Conservation (phyloP, 2,113 vertebrate genomes). For the Bubo blakistoni region DNA sequence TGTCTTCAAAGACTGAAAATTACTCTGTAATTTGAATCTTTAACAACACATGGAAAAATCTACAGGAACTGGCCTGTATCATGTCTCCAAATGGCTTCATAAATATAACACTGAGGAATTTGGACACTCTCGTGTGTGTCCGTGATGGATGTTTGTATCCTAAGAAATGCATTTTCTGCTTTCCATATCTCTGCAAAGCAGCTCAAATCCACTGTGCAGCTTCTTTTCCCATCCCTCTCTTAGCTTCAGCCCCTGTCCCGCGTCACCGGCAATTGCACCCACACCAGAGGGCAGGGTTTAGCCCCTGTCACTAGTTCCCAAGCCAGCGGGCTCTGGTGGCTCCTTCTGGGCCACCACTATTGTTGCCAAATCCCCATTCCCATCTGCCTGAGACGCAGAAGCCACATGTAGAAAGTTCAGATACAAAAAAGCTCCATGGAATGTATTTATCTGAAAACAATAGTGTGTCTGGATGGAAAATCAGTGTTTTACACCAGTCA, state of each 20-base stretch:
- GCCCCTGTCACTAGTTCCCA: not conserved
- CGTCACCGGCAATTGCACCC: fast-evolving
- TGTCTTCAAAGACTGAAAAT: constrained; percentile 24
- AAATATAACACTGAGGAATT: constrained; percentile 36
- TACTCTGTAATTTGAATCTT: constrained; percentile 49
- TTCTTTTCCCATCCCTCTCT: not conserved
- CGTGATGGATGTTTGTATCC: not conserved
- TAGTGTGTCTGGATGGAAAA: constrained; percentile 38
- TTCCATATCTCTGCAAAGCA: not conserved
- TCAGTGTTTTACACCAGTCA: constrained; percentile 18
- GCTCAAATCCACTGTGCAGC: not conserved
- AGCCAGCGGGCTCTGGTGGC: not conserved
- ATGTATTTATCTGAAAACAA: constrained; percentile 59
- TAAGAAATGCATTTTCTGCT: not conserved
- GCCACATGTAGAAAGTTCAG: not conserved
- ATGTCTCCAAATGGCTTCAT: not conserved
- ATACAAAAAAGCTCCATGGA: not conserved
- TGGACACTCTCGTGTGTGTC: not conserved
- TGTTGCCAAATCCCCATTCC: not conserved
- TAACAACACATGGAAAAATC: constrained; percentile 19
- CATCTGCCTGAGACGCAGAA: not conserved
- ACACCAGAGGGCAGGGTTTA: not conserved
- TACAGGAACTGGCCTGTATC: constrained; percentile 25
- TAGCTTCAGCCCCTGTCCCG: not conserved
- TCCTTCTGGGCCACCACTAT: not conserved